These are phyloP conservation scores for Falco concolor DNA, from an alignment of 2,797 vertebrate species.

Conservation along the genomic window DNA sequence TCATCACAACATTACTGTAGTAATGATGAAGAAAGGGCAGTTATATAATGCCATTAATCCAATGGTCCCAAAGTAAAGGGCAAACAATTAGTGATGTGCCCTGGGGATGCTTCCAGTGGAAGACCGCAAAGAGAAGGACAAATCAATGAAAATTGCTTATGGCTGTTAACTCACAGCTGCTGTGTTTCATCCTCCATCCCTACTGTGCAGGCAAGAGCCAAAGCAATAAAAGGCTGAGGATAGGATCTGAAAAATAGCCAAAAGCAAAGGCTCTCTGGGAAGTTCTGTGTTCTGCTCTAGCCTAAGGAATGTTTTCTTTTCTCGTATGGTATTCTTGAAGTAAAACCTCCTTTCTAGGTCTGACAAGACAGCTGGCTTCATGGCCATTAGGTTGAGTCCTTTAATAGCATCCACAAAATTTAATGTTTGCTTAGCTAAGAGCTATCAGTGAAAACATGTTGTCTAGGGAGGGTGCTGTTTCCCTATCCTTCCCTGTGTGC, in stretches of 20 bases:
- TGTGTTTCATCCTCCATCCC: background rate
- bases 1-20: background rate
- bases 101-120: background rate
- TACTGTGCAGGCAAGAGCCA: background rate
- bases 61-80: constrained; percentile 17
- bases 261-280: background rate
- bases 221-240: constrained; percentile 2
- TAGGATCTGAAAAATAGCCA: background rate
- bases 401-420: background rate
- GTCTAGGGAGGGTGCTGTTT: background rate
- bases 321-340: background rate
- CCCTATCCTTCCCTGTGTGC: background rate
- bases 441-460: background rate
- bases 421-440: background rate
- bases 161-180: constrained; percentile 16
- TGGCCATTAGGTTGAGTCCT: background rate
- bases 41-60: background rate
- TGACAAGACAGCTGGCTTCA: background rate
- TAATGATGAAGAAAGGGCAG: constrained; percentile 5
- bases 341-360: background rate
- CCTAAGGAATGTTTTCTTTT: background rate
- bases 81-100: background rate
- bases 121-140: constrained; percentile 7
- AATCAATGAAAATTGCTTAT: constrained; percentile 47
- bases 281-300: background rate